Conservation (phyloP, 2,888 invertebrate genomes). For the Gymnocheta viridis region DNA sequence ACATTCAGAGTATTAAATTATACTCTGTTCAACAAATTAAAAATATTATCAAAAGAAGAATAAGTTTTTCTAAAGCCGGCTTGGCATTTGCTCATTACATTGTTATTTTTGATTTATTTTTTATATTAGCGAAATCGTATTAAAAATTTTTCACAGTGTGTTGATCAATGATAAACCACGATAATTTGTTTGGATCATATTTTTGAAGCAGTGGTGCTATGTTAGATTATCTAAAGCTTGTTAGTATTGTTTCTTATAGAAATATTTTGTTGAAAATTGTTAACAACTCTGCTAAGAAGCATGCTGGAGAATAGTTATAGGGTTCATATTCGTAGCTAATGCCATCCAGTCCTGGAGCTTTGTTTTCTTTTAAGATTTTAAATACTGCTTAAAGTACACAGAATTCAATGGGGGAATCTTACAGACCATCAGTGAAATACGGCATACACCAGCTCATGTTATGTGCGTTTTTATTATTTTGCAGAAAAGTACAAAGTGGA, state of each 20-base stretch:
- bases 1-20: neutral
- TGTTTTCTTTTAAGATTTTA: neutral
- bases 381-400: neutral
- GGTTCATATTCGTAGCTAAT: conserved; percentile 13
- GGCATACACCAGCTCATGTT: conserved; percentile 6
- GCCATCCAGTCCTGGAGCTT: neutral
- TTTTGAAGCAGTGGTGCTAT: too few relatives aligned
- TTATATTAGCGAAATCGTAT: conserved; percentile 1
- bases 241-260: conserved; percentile 17
- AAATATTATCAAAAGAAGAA: conserved; percentile 12
- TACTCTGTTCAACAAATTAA: neutral
- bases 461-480: neutral
- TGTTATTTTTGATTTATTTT: neutral
- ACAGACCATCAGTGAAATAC: neutral
- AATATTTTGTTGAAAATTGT: conserved; percentile 14
- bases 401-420: conserved; percentile 11
- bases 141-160: conserved; percentile 2
- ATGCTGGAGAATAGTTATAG: conserved; percentile 3
- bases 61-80: conserved; percentile 10
- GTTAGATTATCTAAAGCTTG: neutral
- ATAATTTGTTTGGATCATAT: neutral
- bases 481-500: conserved; percentile 4
- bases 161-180: neutral
- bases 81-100: conserved; percentile 1
- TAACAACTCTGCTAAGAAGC: neutral